Evolutionary conservation across 2,888 invertebrate genomes (phyloP), one percentile per base, ranked within the genome.

Genomic region (Parascotia fuliginaria): DNA sequence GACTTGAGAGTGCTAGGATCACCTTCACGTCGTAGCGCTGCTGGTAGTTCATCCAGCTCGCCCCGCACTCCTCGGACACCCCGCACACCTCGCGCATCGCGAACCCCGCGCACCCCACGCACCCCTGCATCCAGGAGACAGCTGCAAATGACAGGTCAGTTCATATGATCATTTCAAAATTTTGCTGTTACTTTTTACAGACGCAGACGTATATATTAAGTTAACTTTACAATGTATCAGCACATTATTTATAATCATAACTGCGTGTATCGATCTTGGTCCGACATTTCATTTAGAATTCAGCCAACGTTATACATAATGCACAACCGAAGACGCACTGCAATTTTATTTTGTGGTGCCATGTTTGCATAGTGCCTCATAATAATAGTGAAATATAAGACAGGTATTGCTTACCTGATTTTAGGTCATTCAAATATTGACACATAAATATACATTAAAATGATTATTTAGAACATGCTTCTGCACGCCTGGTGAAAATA

Each of bases 101-200:
- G 90, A 19, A 91, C 92, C 0, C 89, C 92, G 15, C 80, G 90
- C 37, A 91, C 92, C 2, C 90, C 90, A 2, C 81, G 89, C 54
- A 90, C 90, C 41, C 91, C 92, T 42, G 90, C 91, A 1, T 89
- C 92, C 34, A 86, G 92, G 62, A 85, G 92, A 80, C 92, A 92
- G 82, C 84, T 92, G 74, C 92, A 92, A 79, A 90, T 92, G 91
- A 92, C 92, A 87, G 92, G 92, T 90, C 62, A 81, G 86, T 85
- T 57, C 56, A 54, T n/a, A 51, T 31, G 42, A 51, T 55, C 60
- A 42, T 65, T 52, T 65, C 12, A 36, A 50, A 44, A 53, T 11
- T 16, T 32, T 12, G 24, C 27, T 14, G 22, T 32, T 29, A 38
- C 28, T 43, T 31, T 34, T n/a, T 38, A n/a, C 27, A 16, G n/a